These are phyloP conservation scores for Ageneiosus marmoratus DNA, from an alignment of 2,113 vertebrate species.

Conservation along the genomic window DNA sequence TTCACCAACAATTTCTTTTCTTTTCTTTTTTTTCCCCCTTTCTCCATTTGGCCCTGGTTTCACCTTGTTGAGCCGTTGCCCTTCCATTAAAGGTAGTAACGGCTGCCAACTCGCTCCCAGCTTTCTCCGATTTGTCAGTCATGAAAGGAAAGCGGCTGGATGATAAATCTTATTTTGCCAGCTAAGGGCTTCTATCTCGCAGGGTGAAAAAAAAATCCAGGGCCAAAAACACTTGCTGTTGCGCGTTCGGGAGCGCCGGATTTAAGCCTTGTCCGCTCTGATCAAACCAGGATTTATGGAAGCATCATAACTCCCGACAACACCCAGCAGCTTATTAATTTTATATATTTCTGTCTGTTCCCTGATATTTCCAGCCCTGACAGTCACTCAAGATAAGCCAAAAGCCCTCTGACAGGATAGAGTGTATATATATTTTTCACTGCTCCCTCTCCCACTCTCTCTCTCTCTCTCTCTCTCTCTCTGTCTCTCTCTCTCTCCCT, in stretches of 20 bases:
- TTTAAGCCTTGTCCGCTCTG: constrained; percentile 98
- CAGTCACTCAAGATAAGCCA: constrained; percentile 99
- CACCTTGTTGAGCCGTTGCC: constrained; percentile 85
- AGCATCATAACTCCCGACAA: constrained; percentile 99
- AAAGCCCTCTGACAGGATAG: constrained; percentile 98
- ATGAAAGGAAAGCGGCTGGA: constrained; percentile 64
- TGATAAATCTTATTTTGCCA: constrained; percentile 94
- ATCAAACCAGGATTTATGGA: constrained; percentile 99
- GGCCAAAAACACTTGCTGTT: constrained; percentile 84
- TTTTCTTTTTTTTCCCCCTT: constrained; percentile 56
- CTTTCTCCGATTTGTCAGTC: constrained; percentile 92
- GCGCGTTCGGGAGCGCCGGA: constrained; percentile 91
- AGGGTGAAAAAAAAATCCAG: constrained; percentile 91
- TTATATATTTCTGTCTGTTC: constrained; percentile 99
- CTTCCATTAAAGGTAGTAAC: constrained; percentile 87
- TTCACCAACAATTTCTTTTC: constrained; percentile 76
- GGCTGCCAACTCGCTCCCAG: constrained; percentile 84
- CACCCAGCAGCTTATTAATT: constrained; percentile 99
- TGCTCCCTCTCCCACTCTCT: constrained; percentile 61
- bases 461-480: background rate
- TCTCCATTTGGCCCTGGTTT: constrained; percentile 86
- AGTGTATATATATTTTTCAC: constrained; percentile 90
- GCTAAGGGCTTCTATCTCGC: constrained; percentile 88
- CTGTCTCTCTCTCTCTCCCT: no score
- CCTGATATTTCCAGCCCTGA: constrained; percentile 97